Base-by-base conservation (phyloP, 1,140 invertebrate species). In the Solenopsis fugax region DNA sequence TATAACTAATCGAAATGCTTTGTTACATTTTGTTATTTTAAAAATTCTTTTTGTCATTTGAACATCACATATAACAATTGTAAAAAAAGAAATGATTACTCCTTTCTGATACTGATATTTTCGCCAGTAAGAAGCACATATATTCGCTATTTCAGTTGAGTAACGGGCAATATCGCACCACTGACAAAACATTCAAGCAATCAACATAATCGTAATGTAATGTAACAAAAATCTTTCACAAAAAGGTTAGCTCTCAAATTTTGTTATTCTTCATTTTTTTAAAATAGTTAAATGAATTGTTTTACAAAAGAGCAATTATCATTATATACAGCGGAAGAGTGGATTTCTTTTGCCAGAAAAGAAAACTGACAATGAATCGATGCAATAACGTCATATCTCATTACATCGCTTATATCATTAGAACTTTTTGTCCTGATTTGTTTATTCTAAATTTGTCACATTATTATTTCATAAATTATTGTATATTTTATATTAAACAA, bases 41-140 rank as follows among this genome's bases (percentile, higher is more conserved):
- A 52, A 56, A n/a, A 18, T 41, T 24, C 4, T 18, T 48, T 80
- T 80, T 54, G 1, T 69, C 2, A 67, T 7, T 62, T 24, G 4
- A 52, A 24, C 56, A 9, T 73, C 10, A n/a, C 34, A 58, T 21
- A 21, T 21, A 80, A 45, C 12, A 45, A 18, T 58, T 34, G 9
- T 60, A 60, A 73, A 9, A 54, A 37, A 62, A 21, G 21, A 24
- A 52, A 64, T 48, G n/a, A 72, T 82, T 45, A 29, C 56, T 84
- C 54, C 34, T 84, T n/a, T 75, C 56, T 58, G 18, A 34, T 58
- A n/a, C 0, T 12, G 29, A 54, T 80, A 80, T 21, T 65, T 13
- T 76, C 10, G n/a, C 0, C 13, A 34, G 21, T 72, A 82, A 82
- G 6, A 60, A 72, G 13, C 12, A 24, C 16, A 56, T 34, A n/a